These are phyloP conservation scores for Orestias chungarensis DNA, from an alignment of 2,797 vertebrate genomes.

Conservation along the genomic window DNA sequence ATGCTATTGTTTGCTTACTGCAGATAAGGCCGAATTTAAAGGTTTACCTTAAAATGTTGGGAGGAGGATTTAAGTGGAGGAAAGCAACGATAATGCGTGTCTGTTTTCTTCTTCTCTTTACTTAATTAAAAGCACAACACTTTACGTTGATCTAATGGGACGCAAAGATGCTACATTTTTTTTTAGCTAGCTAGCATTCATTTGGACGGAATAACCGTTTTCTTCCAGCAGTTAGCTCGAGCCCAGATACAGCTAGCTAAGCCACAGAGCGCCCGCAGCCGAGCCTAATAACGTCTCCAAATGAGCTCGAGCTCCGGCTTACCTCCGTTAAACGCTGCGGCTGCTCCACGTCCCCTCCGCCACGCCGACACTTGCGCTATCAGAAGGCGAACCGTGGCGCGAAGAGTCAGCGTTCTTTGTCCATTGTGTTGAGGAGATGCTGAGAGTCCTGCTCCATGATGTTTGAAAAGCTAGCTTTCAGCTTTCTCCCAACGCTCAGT, in stretches of 20 bases:
- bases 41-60: background rate
- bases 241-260: slow-evolving; percentile 53
- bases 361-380: background rate
- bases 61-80: background rate
- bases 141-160: background rate
- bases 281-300: slow-evolving; percentile 23
- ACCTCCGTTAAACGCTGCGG: slow-evolving; percentile 44
- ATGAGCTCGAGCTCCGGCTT: slow-evolving; percentile 27
- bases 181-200: slow-evolving; percentile 18
- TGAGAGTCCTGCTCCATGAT: slow-evolving; percentile 29
- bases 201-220: slow-evolving; percentile 12
- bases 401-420: background rate
- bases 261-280: slow-evolving; percentile 59
- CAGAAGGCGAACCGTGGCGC: background rate
- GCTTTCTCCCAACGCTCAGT: slow-evolving; percentile 31
- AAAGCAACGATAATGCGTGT: slow-evolving; percentile 15
- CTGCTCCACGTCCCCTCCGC: slow-evolving; percentile 6
- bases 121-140: background rate
- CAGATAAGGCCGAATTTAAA: background rate
- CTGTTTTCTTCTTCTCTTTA: too few species aligned
- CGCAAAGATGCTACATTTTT: slow-evolving; percentile 9
- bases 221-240: slow-evolving; percentile 34
- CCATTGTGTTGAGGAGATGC: slow-evolving; percentile 46
- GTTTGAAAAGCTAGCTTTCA: slow-evolving; percentile 43
- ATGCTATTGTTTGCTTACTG: background rate